Base-by-base conservation (phyloP, 2,113 vertebrate genomes). In the Terrapene triunguis region DNA sequence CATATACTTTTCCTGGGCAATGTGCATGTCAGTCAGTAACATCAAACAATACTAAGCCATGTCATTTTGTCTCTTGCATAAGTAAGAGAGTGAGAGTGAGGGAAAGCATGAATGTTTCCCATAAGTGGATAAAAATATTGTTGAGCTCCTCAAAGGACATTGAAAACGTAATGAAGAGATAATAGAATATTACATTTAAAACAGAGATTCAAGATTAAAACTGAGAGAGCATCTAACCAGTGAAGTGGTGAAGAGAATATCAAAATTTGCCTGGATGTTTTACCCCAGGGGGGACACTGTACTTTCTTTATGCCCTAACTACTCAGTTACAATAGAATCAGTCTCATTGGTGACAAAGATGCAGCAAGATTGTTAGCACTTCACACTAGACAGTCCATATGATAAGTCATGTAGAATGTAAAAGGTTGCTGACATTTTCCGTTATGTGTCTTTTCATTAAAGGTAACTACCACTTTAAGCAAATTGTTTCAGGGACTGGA, bases 401-500 rank as follows among this genome's bases (percentile, higher is more conserved):
- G 93, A 86, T 74, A 88, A 92, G 95, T 79, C 32, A 3, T 0
- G 8, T 54, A 44, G 96, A 44, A 94, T 94, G 93, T 92, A 92
- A 90, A 95, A 93, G 86, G 94, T 92, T 96, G 96, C 97, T 95
- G 97, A 96, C 98, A 94, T 78, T 97, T 97, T 93, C 96, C 79
- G 94, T 96, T 90, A 89, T 38, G 97, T 88, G 94, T 88, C 97
- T 94, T 96, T 95, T 90, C 98, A 92, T 93, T 97, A 88, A 98
- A 98, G 97, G 97, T 97, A 98, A 98, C 97, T 84, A 92, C 98
- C 79, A 93, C 98, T 98, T 97, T 92, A 89, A 98, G 97, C 97
- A 98, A 98, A 98, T 98, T 94, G 98, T 98, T 97, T 85, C 98
- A 96, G 97, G 98, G 97, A 44, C 27, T 96, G 97, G 98, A 98